Conservation (phyloP, 2,888 invertebrate genomes). For the Phaedon cochleariae region DNA sequence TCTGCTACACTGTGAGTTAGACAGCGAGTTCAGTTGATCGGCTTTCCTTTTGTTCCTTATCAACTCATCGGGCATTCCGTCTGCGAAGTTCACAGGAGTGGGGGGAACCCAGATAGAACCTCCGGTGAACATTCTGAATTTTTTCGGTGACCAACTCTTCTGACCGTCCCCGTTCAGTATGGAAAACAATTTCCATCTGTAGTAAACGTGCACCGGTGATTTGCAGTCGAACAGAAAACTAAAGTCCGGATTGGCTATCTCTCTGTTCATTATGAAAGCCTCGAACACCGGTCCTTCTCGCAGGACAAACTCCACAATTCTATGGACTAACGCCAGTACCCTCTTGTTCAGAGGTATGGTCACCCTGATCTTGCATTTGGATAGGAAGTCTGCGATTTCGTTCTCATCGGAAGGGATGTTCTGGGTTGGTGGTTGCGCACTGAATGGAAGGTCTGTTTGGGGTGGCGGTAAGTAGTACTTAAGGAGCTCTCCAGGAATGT, state of each 20-base stretch:
- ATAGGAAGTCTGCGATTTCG: constrained; percentile 30
- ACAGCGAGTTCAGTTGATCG: constrained; percentile 71
- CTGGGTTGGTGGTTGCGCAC: constrained; percentile 81
- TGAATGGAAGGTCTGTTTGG: constrained; percentile 94
- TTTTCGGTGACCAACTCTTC: constrained; percentile 84
- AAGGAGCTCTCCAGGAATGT: constrained; percentile 87
- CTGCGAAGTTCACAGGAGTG: constrained; percentile 87
- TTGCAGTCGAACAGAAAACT: constrained; percentile 90
- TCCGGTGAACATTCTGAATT: constrained; percentile 94
- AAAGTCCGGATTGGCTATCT: constrained; percentile 93
- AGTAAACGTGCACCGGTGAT: constrained; percentile 66
- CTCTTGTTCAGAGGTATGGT: constrained; percentile 68
- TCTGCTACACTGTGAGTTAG: constrained; percentile 83
- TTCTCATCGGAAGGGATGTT: constrained; percentile 47
- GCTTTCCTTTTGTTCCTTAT: constrained; percentile 70
- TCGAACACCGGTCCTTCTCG: constrained; percentile 99
- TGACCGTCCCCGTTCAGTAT: constrained; percentile 93
- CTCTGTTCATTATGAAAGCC: constrained; percentile 97
- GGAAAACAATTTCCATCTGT: constrained; percentile 91
- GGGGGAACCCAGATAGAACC: constrained; percentile 98
- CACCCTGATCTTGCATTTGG: constrained; percentile 70
- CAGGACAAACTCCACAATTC: constrained; percentile 97
- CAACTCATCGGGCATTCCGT: constrained; percentile 95
- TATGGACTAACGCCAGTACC: constrained; percentile 90
- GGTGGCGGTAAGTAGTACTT: constrained; percentile 87